phyloP scores from a whole-genome alignment of 2,797 vertebrate genomes.

The Poecilia picta region DNA sequence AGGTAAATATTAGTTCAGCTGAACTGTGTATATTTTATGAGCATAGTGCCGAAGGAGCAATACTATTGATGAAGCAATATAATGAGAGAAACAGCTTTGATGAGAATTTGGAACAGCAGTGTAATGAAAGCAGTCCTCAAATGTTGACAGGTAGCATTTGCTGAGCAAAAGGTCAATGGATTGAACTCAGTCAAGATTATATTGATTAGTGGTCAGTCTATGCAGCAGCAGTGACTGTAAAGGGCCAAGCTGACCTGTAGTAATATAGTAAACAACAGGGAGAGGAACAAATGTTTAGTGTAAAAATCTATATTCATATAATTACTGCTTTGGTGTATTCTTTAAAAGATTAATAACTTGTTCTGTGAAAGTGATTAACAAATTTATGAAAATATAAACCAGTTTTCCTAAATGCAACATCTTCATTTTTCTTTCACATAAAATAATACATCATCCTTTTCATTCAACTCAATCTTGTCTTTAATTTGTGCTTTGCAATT shows the following conservation, averaged over 20 bases:
- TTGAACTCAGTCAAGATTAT: conserved; percentile 52
- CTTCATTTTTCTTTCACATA: not conserved
- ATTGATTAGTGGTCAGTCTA: conserved; percentile 57
- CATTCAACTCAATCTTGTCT: not conserved
- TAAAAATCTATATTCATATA: not conserved
- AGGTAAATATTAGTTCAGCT: not conserved
- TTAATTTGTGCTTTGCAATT: not conserved
- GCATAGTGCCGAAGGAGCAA: not conserved
- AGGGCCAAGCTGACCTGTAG: conserved; percentile 20
- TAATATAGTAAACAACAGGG: conserved; percentile 17
- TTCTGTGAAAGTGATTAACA: conserved; percentile 2
- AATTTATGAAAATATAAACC: not conserved
- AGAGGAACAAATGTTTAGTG: not conserved
- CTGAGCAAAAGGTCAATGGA: conserved; percentile 61
- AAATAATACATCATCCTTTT: not conserved
- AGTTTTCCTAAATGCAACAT: not conserved
- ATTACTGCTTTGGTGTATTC: no score
- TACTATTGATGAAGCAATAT: conserved; percentile 7
- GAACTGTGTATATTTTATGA: not conserved
- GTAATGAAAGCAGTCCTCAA: conserved; percentile 51
- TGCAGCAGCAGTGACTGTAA: conserved; percentile 38
- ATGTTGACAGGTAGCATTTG: conserved; percentile 56
- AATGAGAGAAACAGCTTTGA: conserved; percentile 37
- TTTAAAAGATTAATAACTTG: not conserved
- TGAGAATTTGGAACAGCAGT: conserved; percentile 34